phyloP scores from a whole-genome alignment of 2,797 vertebrate species.

The Macrochelys suwanniensis region DNA sequence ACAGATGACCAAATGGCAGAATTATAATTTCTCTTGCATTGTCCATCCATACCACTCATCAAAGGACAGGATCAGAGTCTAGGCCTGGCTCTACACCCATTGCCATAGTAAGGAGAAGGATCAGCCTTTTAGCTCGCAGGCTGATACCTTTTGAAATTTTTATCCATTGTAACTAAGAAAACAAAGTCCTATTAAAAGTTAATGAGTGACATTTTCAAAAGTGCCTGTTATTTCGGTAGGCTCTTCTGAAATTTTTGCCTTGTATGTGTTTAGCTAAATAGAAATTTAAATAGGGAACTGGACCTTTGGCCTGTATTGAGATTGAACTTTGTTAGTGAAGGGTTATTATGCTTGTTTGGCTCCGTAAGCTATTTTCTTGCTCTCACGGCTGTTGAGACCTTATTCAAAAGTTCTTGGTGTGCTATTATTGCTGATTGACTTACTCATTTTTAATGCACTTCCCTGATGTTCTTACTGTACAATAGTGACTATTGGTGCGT shows the following conservation, averaged over 20 bases:
- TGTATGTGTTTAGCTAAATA: not conserved
- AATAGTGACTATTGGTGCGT: not conserved
- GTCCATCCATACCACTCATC: not conserved
- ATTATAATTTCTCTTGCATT: not conserved
- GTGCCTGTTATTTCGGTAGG: not conserved
- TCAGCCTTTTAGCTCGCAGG: not conserved
- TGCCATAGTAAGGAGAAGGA: not conserved
- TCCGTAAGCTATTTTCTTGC: slow-evolving; percentile 16
- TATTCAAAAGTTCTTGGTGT: not conserved
- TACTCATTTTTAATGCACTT: not conserved
- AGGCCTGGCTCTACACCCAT: not conserved
- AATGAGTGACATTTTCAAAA: not conserved
- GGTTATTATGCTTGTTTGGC: slow-evolving; percentile 1
- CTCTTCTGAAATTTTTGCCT: not conserved
- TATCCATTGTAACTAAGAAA: not conserved
- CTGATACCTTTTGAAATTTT: not conserved
- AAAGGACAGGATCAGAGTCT: not conserved
- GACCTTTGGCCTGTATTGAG: not conserved
- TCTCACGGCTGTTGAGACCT: not conserved
- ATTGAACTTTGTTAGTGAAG: not conserved
- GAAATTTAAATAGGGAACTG: not conserved
- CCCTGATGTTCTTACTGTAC: not conserved
- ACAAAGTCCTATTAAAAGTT: not conserved
- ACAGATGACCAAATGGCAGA: not conserved
- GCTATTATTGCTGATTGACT: slow-evolving; percentile 11